These are phyloP conservation scores for Orius insidiosus DNA, from an alignment of 1,140 invertebrate species.

Conservation along the genomic window DNA sequence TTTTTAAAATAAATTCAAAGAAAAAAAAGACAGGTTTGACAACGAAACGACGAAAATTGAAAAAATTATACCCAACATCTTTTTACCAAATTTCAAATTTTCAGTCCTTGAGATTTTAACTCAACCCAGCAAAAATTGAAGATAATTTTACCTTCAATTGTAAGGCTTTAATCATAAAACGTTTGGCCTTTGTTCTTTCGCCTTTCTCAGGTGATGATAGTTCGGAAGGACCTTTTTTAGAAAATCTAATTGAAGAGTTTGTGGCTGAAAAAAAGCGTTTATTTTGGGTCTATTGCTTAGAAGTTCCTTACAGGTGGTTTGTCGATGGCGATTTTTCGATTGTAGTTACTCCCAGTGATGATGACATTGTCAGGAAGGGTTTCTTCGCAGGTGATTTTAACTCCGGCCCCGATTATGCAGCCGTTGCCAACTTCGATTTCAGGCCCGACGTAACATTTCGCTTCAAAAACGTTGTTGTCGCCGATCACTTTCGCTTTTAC, in stretches of 20 bases:
- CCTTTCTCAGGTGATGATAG: conserved; percentile 53
- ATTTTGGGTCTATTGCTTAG: conserved; percentile 26
- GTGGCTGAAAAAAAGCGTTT: conserved; percentile 40
- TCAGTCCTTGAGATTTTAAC: no score
- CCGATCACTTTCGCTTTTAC: conserved; percentile 62
- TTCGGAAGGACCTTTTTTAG: conserved; percentile 81
- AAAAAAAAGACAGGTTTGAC: no score
- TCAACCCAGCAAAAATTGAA: no score
- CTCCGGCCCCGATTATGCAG: conserved; percentile 82
- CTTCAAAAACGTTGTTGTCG: conserved; percentile 78
- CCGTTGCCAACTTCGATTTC: conserved; percentile 72
- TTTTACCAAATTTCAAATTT: no score
- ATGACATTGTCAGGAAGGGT: conserved; percentile 74
- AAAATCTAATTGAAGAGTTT: conserved; percentile 81
- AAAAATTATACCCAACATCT: no score
- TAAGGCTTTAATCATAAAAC: conserved; percentile 11
- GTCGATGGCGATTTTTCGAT: conserved; percentile 67
- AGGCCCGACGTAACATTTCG: conserved; percentile 53
- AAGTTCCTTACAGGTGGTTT: conserved; percentile 47
- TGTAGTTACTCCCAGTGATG: conserved; percentile 64
- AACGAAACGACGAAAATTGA: no score
- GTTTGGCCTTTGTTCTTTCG: conserved; percentile 13
- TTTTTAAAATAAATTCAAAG: no score
- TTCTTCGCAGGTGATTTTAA: conserved; percentile 50
- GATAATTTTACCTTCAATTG: conserved; percentile 5